Percentiles rank a stretch among this genome's conserved stretches.
Evolutionary conservation across 2,888 invertebrate genomes (phyloP).

Genomic region (Tribolium freemani): DNA sequence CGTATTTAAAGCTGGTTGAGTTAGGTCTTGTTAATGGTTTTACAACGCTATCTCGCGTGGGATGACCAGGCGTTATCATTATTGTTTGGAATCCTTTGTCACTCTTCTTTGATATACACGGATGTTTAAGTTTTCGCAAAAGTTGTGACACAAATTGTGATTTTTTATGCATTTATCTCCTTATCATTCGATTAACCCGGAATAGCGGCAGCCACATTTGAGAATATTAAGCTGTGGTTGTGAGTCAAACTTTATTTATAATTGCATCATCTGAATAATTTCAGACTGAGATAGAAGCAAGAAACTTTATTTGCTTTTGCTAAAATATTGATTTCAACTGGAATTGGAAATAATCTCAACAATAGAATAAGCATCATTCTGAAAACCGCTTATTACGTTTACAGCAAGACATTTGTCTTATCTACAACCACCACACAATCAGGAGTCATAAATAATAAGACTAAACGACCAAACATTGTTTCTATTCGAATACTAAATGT

Average conservation of each 20-base stretch:
- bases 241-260: not conserved
- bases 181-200: not conserved
- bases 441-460: not conserved
- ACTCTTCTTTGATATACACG: not conserved
- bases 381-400: no score
- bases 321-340: no score
- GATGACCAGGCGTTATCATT: constrained; percentile 18
- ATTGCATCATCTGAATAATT: not conserved
- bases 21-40: constrained; percentile 43
- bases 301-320: no score
- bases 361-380: no score
- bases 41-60: constrained; percentile 27
- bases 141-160: not conserved
- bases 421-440: no score
- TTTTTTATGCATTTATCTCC: not conserved
- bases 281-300: no score
- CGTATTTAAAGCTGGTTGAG: constrained; percentile 38
- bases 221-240: not conserved
- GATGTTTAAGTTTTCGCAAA: constrained; percentile 25
- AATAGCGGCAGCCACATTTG: not conserved
- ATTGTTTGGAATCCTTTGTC: constrained; percentile 12
- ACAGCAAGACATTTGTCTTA: no score
- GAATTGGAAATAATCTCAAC: no score
- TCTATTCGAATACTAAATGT: not conserved
- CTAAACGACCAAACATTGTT: not conserved